A percentile compares a stretch with the other conserved stretches of the same genome.
These are phyloP conservation scores for Babylonia areolata DNA, from an alignment of 1,140 invertebrate species.

Conservation along the genomic window DNA sequence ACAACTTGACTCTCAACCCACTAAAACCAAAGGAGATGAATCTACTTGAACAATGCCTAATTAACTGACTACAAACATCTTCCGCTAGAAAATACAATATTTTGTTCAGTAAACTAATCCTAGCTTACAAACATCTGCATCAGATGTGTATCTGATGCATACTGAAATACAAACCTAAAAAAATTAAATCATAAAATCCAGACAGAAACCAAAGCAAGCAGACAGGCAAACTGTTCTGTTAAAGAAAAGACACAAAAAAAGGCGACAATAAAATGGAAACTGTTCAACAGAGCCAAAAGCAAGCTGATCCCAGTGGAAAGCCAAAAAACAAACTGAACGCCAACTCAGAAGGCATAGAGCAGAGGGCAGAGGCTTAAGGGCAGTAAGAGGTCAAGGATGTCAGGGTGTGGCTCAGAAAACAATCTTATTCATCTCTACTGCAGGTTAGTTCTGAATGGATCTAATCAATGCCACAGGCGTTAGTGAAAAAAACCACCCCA, in stretches of 20 bases:
- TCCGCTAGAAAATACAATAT: no score
- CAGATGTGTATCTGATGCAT: no score
- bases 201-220: neutral
- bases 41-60: no score
- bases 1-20: no score
- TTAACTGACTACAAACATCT: no score
- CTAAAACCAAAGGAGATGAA: no score
- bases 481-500: conserved; percentile 31
- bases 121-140: no score
- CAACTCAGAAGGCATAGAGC: conserved; percentile 14
- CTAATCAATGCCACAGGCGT: conserved; percentile 11
- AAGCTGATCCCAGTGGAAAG: conserved; percentile 9
- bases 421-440: neutral
- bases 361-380: conserved; percentile 26
- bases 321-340: neutral
- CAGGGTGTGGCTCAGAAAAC: neutral
- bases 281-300: neutral
- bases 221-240: neutral
- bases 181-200: neutral
- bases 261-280: neutral
- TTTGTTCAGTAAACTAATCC: no score
- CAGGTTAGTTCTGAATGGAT: conserved; percentile 30
- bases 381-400: conserved; percentile 22
- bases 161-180: no score
- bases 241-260: neutral